These are phyloP conservation scores for Pasiphila rectangulata DNA, from an alignment of 2,888 invertebrate genomes.

Conservation along the genomic window DNA sequence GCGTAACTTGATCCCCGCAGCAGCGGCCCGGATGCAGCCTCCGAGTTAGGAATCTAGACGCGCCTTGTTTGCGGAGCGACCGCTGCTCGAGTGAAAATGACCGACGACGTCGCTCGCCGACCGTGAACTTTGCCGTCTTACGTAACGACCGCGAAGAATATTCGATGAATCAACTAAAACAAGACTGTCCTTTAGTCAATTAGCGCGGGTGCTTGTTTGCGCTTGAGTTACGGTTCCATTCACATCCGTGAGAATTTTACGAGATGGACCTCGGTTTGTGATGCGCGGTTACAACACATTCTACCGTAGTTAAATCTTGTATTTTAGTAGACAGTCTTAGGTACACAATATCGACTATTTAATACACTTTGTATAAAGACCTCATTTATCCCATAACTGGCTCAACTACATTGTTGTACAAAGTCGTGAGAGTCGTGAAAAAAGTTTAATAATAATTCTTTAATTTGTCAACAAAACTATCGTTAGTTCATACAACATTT, in stretches of 20 bases:
- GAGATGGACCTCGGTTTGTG: constrained; percentile 29
- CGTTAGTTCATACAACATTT: no score
- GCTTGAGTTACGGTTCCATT: constrained; percentile 23
- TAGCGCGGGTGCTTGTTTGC: constrained; percentile 17
- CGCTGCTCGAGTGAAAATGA: constrained; percentile 57
- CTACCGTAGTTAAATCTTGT: background rate
- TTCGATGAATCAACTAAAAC: constrained; percentile 46
- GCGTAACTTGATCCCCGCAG: constrained; percentile 65
- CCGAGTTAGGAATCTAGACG: constrained; percentile 70
- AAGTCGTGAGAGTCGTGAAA: no score
- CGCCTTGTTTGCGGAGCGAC: constrained; percentile 61
- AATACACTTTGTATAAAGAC: no score
- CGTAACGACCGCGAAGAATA: constrained; percentile 53
- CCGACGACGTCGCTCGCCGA: constrained; percentile 49
- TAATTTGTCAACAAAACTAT: no score
- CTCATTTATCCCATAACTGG: no score
- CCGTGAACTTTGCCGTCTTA: constrained; percentile 71
- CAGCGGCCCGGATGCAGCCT: constrained; percentile 77
- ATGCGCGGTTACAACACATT: background rate
- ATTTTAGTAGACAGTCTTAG: no score
- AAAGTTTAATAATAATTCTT: no score
- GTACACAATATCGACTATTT: no score
- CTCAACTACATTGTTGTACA: no score
- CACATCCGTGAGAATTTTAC: constrained; percentile 24
- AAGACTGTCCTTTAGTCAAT: constrained; percentile 23